Evolutionary conservation across 2,797 vertebrate genomes (phyloP), one percentile per base, ranked within the genome.

Genomic region (Sitta carolinensis): DNA sequence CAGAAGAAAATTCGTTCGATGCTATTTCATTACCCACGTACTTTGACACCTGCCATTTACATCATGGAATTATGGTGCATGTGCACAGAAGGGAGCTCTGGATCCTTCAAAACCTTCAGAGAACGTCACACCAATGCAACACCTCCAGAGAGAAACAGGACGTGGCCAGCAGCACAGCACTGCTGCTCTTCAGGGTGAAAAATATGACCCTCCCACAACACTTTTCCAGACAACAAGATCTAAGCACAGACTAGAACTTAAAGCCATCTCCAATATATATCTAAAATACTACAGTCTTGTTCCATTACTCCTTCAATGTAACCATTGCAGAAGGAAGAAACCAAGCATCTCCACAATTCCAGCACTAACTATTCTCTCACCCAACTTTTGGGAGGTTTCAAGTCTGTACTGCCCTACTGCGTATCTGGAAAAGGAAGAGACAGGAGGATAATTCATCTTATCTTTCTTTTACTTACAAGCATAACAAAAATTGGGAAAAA

Each of bases 51-150:
- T 3, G 3, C 22, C n/a, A 6, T 19, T 26, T 17, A 25, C 1
- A 7, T 26, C 16, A 48, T 45, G 21, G 1, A 66, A 59, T 10
- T 16, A 32, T 2, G 7, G 43, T 0, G 3, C 3, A 30, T 1
- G 1, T 2, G 10, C 32, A 47, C 13, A 66, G 32, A 59, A 89
- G 19, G 48, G 38, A 58, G 63, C 10, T 59, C 72, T 3, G 29
- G n/a, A 19, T 69, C 42, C 70, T 91, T 40, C 69, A 61, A 27
- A 76, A 73, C 48, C 54, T 72, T 34, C 26, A 29, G 54, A 81
- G 75, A 81, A 52, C 29, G 23, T 8, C 19, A 16, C 36, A 30
- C 23, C 36, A 25, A 43, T 7, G 16, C 22, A 45, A 45, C 12
- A 36, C 7, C 42, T 79, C 64, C 55, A 87, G 36, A 87, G 23